Percentiles rank a stretch among this genome's conserved stretches.
Conservation (phyloP, 2,113 vertebrate species). For the Marmota flaviventris region DNA sequence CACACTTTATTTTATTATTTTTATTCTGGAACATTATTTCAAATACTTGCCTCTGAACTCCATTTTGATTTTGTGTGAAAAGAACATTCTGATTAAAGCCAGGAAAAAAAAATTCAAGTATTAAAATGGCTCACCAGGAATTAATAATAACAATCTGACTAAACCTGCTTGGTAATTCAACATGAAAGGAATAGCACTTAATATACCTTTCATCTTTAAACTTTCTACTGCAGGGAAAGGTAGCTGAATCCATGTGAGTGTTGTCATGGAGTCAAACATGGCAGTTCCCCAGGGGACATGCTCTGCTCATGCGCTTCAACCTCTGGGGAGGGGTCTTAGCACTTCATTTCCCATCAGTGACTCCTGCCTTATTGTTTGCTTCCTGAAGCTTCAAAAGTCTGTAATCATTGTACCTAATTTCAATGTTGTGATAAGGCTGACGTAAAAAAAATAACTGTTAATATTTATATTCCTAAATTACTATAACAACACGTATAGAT, state of each 20-base stretch:
- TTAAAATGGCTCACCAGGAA: not conserved
- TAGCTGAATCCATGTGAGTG: not conserved
- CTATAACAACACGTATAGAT: not conserved
- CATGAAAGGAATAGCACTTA: not conserved
- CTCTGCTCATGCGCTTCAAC: not conserved
- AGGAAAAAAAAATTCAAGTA: not conserved
- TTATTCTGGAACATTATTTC: not conserved
- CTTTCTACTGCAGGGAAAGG: not conserved
- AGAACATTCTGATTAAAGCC: not conserved
- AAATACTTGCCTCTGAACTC: not conserved
- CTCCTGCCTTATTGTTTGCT: not conserved
- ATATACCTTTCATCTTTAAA: not conserved
- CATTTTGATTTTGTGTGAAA: not conserved
- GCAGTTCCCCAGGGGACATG: not conserved
- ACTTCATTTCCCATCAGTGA: not conserved
- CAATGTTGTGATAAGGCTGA: not conserved
- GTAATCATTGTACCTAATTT: not conserved
- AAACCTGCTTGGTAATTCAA: not conserved
- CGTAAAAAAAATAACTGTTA: not conserved
- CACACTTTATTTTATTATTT: not conserved
- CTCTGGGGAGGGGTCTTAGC: not conserved
- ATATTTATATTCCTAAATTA: not conserved
- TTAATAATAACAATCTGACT: not conserved
- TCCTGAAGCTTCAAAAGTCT: not conserved
- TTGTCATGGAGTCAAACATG: not conserved